phyloP scores from a whole-genome alignment of 1,140 invertebrate species.

The Nymphalis io region DNA sequence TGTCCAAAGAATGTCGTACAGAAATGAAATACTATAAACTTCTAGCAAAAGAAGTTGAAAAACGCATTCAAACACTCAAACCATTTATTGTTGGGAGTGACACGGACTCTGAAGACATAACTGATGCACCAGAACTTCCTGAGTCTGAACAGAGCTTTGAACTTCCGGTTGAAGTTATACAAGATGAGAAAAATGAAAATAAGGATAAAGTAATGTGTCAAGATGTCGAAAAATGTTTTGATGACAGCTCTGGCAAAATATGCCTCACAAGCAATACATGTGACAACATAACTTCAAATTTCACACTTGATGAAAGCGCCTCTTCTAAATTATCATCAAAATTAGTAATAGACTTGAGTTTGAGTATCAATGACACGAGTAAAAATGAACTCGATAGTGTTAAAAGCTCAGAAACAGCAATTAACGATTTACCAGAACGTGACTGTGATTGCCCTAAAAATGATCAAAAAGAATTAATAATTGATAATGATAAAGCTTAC shows the following conservation, averaged over 20 bases:
- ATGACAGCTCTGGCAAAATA: conserved; percentile 22
- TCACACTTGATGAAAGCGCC: conserved; percentile 41
- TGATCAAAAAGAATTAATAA: conserved; percentile 37
- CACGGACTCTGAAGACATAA: conserved; percentile 59
- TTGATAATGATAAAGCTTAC: conserved; percentile 28
- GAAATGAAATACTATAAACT: conserved; percentile 85
- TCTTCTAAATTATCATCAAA: conserved; percentile 54
- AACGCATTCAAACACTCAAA: conserved; percentile 67
- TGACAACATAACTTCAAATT: conserved; percentile 43
- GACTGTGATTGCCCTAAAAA: conserved; percentile 52
- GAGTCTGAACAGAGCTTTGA: conserved; percentile 59
- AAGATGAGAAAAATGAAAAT: conserved; percentile 36
- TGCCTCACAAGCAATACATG: conserved; percentile 35
- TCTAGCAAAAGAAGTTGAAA: conserved; percentile 82
- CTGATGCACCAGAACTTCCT: conserved; percentile 66
- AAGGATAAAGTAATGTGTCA: conserved; percentile 29
- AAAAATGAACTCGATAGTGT: conserved; percentile 44
- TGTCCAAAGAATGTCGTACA: conserved; percentile 81
- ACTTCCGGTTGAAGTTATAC: conserved; percentile 40
- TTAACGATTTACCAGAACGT: conserved; percentile 60
- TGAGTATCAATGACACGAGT: conserved; percentile 57
- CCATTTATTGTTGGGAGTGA: conserved; percentile 56
- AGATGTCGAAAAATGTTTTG: conserved; percentile 30
- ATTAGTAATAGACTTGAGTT: conserved; percentile 60
- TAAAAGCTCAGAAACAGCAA: conserved; percentile 36